Base-by-base conservation (phyloP, 2,113 vertebrate species). In the Hippocampus abdominalis region DNA sequence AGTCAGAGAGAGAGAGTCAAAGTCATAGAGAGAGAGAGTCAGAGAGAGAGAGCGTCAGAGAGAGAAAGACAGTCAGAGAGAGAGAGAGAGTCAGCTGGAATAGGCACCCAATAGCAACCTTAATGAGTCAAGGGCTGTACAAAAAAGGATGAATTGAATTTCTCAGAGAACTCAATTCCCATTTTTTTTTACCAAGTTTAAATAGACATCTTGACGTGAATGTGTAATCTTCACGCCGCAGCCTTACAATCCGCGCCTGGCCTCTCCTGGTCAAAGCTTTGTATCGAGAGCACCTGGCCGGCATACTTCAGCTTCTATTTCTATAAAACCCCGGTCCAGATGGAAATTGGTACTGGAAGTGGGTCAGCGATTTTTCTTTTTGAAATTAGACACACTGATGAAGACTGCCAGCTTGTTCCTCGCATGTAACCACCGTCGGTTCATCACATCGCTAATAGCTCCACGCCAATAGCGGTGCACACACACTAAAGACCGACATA, bases 291-390 rank as follows among this genome's bases (percentile, higher is more conserved):
- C 71, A 75, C 66, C 70, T 70, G 64, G 49, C 32, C 68, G 78
- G 39, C 66, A 16, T 70, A 49, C 56, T 69, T 36, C 72, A 63
- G 49, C 46, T 71, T 84, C 79, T 76, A 78, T 81, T 84, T 84
- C 78, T 72, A 73, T 69, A 62, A 64, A 18, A 51, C 39, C 18
- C 32, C 61, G 68, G 78, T 78, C 80, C 72, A 68, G 73, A 84
- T 84, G 64, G 71, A 85, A 36, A 81, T 70, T 83, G 65, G 85
- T 83, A 69, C 77, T 84, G 59, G 69, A 88, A 84, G 68, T 83
- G 63, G 85, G 83, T 74, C 81, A 81, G 68, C 32, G 66, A 73
- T 79, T 76, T 36, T 49, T 79, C 13, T 23, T 70, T 66, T 48
- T 77, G 8, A 76, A 79, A 76, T 74, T 73, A 73, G 59, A 75